Percentiles rank a stretch among this genome's conserved stretches.
These are phyloP conservation scores for Ceratosolen fusciceps DNA, from an alignment of 1,140 invertebrate genomes.

Conservation along the genomic window DNA sequence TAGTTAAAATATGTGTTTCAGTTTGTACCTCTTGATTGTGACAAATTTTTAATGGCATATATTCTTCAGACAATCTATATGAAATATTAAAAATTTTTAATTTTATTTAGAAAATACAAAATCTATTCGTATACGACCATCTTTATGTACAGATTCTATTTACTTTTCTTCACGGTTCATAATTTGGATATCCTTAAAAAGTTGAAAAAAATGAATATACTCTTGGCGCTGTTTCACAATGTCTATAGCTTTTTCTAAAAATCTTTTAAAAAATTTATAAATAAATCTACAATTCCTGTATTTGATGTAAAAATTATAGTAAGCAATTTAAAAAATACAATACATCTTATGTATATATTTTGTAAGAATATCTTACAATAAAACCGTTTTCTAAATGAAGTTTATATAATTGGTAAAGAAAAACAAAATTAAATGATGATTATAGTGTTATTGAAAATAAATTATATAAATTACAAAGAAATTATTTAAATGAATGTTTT, in stretches of 20 bases:
- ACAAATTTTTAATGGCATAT: conserved; percentile 47
- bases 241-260: conserved; percentile 72
- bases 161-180: conserved; percentile 65
- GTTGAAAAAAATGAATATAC: conserved; percentile 75
- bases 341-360: no score
- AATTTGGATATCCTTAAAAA: conserved; percentile 71
- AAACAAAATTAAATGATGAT: no score
- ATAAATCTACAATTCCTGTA: neutral
- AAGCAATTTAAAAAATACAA: neutral
- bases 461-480: no score
- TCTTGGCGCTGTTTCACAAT: conserved; percentile 74
- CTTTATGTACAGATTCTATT: conserved; percentile 19
- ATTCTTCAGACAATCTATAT: conserved; percentile 52
- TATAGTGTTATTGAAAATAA: no score
- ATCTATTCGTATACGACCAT: no score
- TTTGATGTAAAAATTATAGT: neutral
- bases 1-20: conserved; percentile 77
- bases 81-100: neutral
- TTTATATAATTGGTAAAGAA: no score
- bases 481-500: no score
- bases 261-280: conserved; percentile 59
- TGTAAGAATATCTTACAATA: no score
- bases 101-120: neutral
- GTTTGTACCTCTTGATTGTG: conserved; percentile 79
- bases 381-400: no score